Conservation (phyloP, 64 coral and sea anemone genomes). For the Stichodactyla helianthus region DNA sequence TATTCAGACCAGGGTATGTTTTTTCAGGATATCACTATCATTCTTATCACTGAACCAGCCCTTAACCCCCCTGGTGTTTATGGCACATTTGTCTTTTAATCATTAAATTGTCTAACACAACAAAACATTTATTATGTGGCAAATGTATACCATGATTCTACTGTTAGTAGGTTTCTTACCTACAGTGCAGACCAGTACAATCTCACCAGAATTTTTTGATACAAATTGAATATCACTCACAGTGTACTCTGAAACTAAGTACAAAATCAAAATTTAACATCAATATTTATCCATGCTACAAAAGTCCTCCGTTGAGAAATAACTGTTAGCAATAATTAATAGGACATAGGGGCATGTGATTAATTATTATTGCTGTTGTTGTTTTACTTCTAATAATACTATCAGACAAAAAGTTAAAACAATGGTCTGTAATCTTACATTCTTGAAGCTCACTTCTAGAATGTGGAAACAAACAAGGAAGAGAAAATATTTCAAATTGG, state of each 20-base stretch:
- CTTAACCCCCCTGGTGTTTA: no score
- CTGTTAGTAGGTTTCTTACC: slow-evolving; percentile 25
- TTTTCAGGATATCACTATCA: no score
- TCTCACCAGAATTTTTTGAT: slow-evolving; percentile 80
- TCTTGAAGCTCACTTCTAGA: slow-evolving; percentile 67
- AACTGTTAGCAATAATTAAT: no score
- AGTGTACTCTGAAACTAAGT: slow-evolving; percentile 73
- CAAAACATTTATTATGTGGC: background rate
- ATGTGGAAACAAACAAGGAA: slow-evolving; percentile 83
- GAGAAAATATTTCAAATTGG: slow-evolving; percentile 54
- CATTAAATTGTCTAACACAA: no score
- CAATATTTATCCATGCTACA: background rate
- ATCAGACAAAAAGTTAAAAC: background rate
- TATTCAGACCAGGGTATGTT: no score
- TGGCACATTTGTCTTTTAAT: no score
- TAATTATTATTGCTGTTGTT: no score
- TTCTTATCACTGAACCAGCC: no score
- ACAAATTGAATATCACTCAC: slow-evolving; percentile 80
- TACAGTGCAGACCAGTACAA: slow-evolving; percentile 66
- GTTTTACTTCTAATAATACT: background rate
- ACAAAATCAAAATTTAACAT: background rate
- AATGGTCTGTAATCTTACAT: slow-evolving; percentile 37
- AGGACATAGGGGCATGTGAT: no score
- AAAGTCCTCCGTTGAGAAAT: no score
- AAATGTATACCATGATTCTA: background rate